Base-by-base conservation (phyloP, 2,888 invertebrate genomes). In the Agriotes lineatus region DNA sequence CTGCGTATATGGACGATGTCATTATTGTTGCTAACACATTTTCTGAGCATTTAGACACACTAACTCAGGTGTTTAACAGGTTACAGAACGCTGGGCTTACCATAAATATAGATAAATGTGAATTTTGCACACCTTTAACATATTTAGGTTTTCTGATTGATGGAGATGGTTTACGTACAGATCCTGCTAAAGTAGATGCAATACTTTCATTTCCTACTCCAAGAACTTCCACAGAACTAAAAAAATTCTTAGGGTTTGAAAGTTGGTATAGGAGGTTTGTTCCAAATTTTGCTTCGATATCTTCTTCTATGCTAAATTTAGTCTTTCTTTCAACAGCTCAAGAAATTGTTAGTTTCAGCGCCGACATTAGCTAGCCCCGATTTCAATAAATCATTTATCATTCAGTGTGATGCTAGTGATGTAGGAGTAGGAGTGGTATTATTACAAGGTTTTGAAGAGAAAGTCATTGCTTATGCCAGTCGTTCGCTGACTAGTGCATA, bases 181-280 rank as follows among this genome's bases (percentile, higher is more conserved):
- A 79, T 60, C 78, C 76, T 0, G 75, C 76, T 5, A 78, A 80
- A 62, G 70, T 79, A 10, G 35, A 57, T 1, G 63, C 72, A n/a
- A 77, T 37, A n/a, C 2, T 7, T 0, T 18, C 19, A 9, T 56
- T 56, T 39, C 19, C 37, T 20, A 19, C 14, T 2, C 37, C 56
- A 0, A 12, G 12, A 37, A 56, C 6, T 1, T 39, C 56, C 6
- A 39, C 56, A 12, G 56, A 56, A 20, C 37, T 56, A 2, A 56
- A 56, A 37, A 37, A 39, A 0, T n/a, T 56, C 0, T 25, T 19
- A 16, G 57, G 42, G 2, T 12, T 58, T 1, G 42, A 73, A 54
- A 72, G 71, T 1, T 80, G 76, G 72, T 78, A 78, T 45, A 50
- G 77, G 50, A 67, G 72, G 10, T 79, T 78, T 45, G 66, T 78